Evolutionary conservation across 2,113 vertebrate species (phyloP), one percentile per base, ranked within the genome.

Genomic region (Myxocyprinus asiaticus): DNA sequence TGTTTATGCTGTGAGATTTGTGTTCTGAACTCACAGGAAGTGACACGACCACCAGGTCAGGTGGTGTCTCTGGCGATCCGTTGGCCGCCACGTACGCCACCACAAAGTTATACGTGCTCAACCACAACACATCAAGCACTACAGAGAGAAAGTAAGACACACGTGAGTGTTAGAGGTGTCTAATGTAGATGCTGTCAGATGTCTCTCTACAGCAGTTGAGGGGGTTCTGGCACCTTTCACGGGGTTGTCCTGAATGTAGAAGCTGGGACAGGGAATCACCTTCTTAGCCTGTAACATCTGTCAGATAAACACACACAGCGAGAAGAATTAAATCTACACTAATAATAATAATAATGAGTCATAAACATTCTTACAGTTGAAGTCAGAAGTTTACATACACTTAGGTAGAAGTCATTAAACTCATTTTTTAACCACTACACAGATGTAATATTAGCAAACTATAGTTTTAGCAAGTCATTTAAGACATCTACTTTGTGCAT

Each of bases 51-150:
- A 99, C 97, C 15, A 99, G 93, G 45, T 99, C 95, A 1, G 97
- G 97, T 4, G 96, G 90, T 0, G 95, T 97, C 85, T 98, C 96
- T 58, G 94, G 88, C 0, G 94, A 94, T 9, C 96, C 96, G 66
- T 99, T 96, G 0, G 95, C 96, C 0, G 95, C 95, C 0, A 95
- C 96, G 6, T 98, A 99, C 0, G 91, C 95, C 4, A 99, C 96
- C 0, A 94, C 93, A 74, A 99, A 99, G 85, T 95, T 95, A 0
- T 90, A 98, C 0, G 98, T 98, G 71, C 94, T 96, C 43, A 99
- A 91, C 98, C 98, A 99, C 66, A 95, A 90, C 1, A 99, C 94
- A 4, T 99, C 97, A 85, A 99, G 81, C 87, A 98, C 98, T 99
- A 88, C 2, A 61, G 45, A n/a, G 69, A 33, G 44, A 33, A 17